A percentile compares a stretch with the other conserved stretches of the same genome.
These are phyloP conservation scores for Phaedon cochleariae DNA, from an alignment of 2,888 invertebrate genomes.

Conservation along the genomic window DNA sequence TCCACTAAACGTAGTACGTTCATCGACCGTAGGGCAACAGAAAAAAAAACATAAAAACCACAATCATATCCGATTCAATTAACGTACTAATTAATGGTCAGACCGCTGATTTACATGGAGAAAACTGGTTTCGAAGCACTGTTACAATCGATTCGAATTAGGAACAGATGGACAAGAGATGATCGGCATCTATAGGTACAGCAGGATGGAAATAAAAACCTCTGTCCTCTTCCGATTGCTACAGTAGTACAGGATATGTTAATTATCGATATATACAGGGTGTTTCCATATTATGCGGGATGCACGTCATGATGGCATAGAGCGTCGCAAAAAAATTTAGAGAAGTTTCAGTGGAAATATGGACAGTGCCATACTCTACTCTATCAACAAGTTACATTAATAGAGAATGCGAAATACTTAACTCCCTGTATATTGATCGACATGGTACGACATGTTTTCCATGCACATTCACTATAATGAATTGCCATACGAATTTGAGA, in stretches of 20 bases:
- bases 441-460: no score
- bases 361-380: no score
- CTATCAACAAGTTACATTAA: no score
- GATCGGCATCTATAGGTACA: neutral
- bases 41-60: conserved; percentile 34
- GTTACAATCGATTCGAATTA: conserved; percentile 10
- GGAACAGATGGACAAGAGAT: conserved; percentile 2
- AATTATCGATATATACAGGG: no score
- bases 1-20: neutral
- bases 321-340: no score
- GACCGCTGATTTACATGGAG: conserved; percentile 30
- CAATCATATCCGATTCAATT: conserved; percentile 41
- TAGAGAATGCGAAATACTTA: no score
- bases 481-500: no score
- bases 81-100: conserved; percentile 36
- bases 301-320: no score
- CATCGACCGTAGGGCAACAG: conserved; percentile 15
- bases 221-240: neutral
- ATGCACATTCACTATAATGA: no score
- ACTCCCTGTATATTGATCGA: no score
- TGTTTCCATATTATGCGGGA: no score
- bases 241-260: neutral
- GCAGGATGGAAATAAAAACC: neutral
- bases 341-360: no score
- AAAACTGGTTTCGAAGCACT: conserved; percentile 21